A percentile compares a stretch with the other conserved stretches of the same genome.
Conservation (phyloP, 2,888 invertebrate species). For the Cantharis nigra region DNA sequence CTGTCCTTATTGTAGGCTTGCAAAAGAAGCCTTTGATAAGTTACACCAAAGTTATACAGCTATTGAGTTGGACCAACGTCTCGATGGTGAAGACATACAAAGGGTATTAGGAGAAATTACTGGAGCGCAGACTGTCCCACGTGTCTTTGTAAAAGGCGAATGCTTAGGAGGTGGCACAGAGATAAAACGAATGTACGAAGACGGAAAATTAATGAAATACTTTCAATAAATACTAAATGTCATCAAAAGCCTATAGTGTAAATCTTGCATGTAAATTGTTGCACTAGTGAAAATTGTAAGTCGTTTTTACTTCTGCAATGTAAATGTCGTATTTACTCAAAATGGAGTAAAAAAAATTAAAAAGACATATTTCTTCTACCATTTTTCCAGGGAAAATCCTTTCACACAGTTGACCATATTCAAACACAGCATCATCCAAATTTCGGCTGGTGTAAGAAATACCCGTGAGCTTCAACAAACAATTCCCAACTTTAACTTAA, state of each 20-base stretch:
- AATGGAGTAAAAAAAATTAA: too few species aligned
- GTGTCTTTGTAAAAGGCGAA: conserved; percentile 90
- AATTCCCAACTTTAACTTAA: too few species aligned
- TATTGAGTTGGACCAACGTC: conserved; percentile 81
- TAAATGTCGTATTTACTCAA: too few species aligned
- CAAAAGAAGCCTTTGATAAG: conserved; percentile 83
- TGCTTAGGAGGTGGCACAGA: conserved; percentile 94
- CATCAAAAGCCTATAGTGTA: neutral
- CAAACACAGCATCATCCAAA: too few species aligned
- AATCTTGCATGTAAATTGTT: neutral
- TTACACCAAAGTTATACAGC: conserved; percentile 71
- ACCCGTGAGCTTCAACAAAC: too few species aligned
- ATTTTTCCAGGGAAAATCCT: too few species aligned
- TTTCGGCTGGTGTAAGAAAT: too few species aligned
- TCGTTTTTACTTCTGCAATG: neutral
- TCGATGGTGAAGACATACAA: conserved; percentile 83
- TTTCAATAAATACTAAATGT: conserved; percentile 19
- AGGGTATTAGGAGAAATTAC: conserved; percentile 77
- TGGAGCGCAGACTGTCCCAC: conserved; percentile 86
- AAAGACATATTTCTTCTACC: too few species aligned
- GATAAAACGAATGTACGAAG: conserved; percentile 73
- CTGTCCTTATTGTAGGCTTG: conserved; percentile 90
- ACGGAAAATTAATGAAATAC: conserved; percentile 65
- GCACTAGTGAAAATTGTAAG: neutral
- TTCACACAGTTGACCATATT: too few species aligned